These are phyloP conservation scores for Lycodopsis pacificus DNA, from an alignment of 2,797 vertebrate species.

Conservation along the genomic window DNA sequence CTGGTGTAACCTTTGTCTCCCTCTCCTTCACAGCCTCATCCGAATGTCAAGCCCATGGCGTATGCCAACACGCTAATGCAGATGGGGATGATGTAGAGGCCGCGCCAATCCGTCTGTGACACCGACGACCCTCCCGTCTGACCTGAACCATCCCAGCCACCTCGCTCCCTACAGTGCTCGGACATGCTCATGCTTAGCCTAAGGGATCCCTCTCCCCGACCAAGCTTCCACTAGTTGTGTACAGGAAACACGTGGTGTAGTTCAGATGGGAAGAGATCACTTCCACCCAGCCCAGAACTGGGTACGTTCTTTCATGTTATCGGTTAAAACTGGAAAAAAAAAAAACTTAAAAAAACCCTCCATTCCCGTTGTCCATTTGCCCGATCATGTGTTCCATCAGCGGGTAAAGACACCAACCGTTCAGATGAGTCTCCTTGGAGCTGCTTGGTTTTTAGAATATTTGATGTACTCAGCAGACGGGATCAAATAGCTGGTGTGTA, in stretches of 20 bases:
- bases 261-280: slow-evolving; percentile 67
- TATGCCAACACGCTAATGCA: slow-evolving; percentile 95
- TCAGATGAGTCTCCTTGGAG: slow-evolving; percentile 54
- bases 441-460: slow-evolving; percentile 66
- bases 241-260: slow-evolving; percentile 57
- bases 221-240: slow-evolving; percentile 58
- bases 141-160: slow-evolving; percentile 71
- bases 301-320: slow-evolving; percentile 51
- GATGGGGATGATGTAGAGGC: slow-evolving; percentile 93
- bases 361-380: slow-evolving; percentile 39
- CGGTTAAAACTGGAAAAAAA: slow-evolving; percentile 66
- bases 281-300: slow-evolving; percentile 56
- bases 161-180: slow-evolving; percentile 72
- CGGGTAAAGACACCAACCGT: slow-evolving; percentile 46
- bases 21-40: slow-evolving; percentile 89
- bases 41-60: slow-evolving; percentile 96
- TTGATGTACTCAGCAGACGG: slow-evolving; percentile 61
- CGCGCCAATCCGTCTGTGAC: slow-evolving; percentile 40
- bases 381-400: slow-evolving; percentile 49
- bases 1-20: not conserved
- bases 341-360: not conserved
- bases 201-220: slow-evolving; percentile 53
- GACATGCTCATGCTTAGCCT: slow-evolving; percentile 62
- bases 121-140: slow-evolving; percentile 66
- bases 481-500: slow-evolving; percentile 77